Conservation (phyloP, 2,797 vertebrate species). For the Parambassis ranga region DNA sequence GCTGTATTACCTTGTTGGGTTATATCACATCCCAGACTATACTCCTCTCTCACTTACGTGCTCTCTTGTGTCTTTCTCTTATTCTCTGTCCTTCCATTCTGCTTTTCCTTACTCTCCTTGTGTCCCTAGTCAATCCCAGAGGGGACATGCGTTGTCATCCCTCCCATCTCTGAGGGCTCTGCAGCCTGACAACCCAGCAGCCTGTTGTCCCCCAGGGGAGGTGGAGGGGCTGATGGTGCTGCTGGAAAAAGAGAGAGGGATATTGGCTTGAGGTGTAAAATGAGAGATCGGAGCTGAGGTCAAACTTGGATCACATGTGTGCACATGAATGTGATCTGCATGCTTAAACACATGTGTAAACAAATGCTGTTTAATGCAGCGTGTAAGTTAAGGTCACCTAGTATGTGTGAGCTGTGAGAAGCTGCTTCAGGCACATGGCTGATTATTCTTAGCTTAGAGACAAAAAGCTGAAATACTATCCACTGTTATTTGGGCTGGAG, state of each 20-base stretch:
- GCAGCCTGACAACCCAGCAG: slow-evolving; percentile 71
- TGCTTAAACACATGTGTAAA: background rate
- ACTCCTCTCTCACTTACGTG: slow-evolving; percentile 29
- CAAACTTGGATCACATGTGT: slow-evolving; percentile 21
- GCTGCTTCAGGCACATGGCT: slow-evolving; percentile 29
- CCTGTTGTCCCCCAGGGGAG: slow-evolving; percentile 45
- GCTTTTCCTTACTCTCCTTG: slow-evolving; percentile 21
- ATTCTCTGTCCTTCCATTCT: slow-evolving; percentile 15
- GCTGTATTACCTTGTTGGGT: slow-evolving; percentile 46
- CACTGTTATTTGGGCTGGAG: slow-evolving; percentile 37
- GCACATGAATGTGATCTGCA: background rate
- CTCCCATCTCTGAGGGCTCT: slow-evolving; percentile 62
- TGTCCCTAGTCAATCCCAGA: slow-evolving; percentile 34
- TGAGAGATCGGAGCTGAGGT: background rate
- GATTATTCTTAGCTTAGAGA: slow-evolving; percentile 65
- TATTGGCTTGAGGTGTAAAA: slow-evolving; percentile 22
- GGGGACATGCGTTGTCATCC: slow-evolving; percentile 58
- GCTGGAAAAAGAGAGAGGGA: slow-evolving; percentile 24
- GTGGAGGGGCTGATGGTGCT: slow-evolving; percentile 31
- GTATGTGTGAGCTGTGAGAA: slow-evolving; percentile 27
- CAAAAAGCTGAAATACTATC: slow-evolving; percentile 56
- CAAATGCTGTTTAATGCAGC: slow-evolving; percentile 16
- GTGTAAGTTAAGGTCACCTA: slow-evolving; percentile 31
- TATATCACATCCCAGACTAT: slow-evolving; percentile 48
- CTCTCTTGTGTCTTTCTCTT: slow-evolving; percentile 27